Evolutionary conservation across 2,113 vertebrate genomes (phyloP), one percentile per base, ranked within the genome.

Genomic region (Fulica atra): DNA sequence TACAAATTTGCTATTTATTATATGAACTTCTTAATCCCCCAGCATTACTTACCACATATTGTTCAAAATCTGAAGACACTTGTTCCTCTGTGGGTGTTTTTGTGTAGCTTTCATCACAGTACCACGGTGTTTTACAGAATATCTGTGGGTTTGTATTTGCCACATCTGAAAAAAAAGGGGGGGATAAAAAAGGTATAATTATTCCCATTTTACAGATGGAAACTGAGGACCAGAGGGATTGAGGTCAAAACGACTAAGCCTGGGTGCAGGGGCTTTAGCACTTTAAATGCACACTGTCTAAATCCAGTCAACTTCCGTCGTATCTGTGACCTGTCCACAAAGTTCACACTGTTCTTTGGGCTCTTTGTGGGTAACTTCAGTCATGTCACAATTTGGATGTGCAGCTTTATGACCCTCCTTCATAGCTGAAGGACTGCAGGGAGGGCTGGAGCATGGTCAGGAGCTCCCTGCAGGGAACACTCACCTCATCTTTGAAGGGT

Each of bases 341-440:
- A 71, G 38, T 40, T 73, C 33, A 10, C 0, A 1, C 5, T 3
- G 3, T 11, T n/a, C 31, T 81, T 88, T 2, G 5, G 11, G 42
- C 10, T 33, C 16, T 69, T 81, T 76, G 15, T 42, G n/a, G 35
- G 31, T 20, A 29, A 26, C 19, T 50, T 80, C 23, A 19, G 8
- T 38, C 2, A 1, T 11, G 8, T 31, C 35, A 61, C 38, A 17
- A 8, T 44, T 65, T 63, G 72, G 31, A 5, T 24, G 21, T 70
- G 44, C 25, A 64, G n/a, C 16, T 89, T 86, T 73, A 65, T 51
- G 61, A 51, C 9, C 29, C 14, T 23, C 13, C 15, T 59, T 10
- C 0, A 0, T 7, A 51, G 19, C 3, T 63, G 60, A 24, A 56
- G 31, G 73, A 51, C 16, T 0, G 0, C 0, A 0, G 53, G 36